Evolutionary conservation across 1,140 invertebrate species (phyloP), one percentile per base, ranked within the genome.

Genomic region (Diprion similis): DNA sequence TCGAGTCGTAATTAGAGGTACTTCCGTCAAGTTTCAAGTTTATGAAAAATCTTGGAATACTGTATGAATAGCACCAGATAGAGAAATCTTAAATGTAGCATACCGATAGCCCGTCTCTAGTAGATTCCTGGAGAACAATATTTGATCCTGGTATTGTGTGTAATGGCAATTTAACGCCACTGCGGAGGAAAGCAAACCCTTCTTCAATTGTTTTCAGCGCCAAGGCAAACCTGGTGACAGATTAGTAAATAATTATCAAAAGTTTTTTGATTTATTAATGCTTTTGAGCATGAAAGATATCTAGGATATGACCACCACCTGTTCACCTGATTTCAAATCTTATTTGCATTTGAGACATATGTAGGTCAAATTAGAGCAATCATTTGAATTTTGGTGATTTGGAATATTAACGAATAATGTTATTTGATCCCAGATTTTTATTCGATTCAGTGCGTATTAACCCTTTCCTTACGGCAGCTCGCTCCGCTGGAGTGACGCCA

Each of bases 101-200:
- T 77, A 74, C 76, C 48, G 71, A 37, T 13, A 80, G 73, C 24
- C 70, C 71, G 7, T 79, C 70, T 74, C 66, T 80, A 10, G 72
- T 76, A 3, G 78, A 79, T 74, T 79, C 77, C 18, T 45, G 11
- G 45, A 78, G 77, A 24, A 74, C n/a, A 11, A 59, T 72, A 46
- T 79, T 70, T 1, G 80, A 81, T 46, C 71, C 78, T 68, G 83
- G 84, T 37, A 85, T 76, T 46, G 73, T 77, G 51, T 76, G 75
- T 17, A 37, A 10, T 59, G 75, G 37, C 37, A 81, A 68, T 8
- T 66, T 18, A 24, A 1, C 24, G 10, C 68, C n/a, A 48, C 65
- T 67, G 15, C 80, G 78, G n/a, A 82, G 70, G 37, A 78, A 19
- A 1, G 65, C 10, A 65, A 80, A 68, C 8, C 78, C 78, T 70